Evolutionary conservation across 2,113 vertebrate genomes (phyloP).

Genomic region (Hippocampus zosterae): DNA sequence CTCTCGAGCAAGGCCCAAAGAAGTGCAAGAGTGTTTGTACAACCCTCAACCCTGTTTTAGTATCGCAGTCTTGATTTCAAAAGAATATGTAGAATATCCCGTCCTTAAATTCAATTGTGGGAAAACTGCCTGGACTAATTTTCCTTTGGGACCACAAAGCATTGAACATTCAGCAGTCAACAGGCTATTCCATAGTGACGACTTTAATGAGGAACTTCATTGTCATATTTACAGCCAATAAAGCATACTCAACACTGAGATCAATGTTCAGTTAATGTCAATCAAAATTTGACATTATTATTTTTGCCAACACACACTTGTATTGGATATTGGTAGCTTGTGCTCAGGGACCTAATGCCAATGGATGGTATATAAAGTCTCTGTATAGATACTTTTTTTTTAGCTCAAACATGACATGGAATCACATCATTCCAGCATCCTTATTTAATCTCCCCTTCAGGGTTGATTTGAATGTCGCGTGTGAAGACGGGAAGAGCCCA

Average conservation of each 20-base stretch:
- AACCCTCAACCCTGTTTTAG: no score
- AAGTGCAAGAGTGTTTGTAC: no score
- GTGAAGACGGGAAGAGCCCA: conserved; percentile 29
- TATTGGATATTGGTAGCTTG: no score
- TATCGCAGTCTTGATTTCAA: not conserved
- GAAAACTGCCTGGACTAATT: not conserved
- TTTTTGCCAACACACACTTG: not conserved
- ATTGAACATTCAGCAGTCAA: conserved; percentile 11
- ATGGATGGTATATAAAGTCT: no score
- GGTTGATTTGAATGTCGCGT: conserved; percentile 20
- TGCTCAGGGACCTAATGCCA: not conserved
- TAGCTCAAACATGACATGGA: not conserved
- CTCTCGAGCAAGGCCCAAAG: no score
- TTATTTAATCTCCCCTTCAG: not conserved
- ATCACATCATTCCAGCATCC: not conserved
- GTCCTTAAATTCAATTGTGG: not conserved
- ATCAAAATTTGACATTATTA: not conserved
- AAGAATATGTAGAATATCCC: not conserved
- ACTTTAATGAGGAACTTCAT: not conserved
- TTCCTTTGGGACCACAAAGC: not conserved
- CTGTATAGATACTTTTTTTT: no score
- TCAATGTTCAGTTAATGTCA: not conserved
- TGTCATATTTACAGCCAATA: not conserved
- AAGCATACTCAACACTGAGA: no score
- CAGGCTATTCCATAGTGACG: not conserved